Evolutionary conservation across 2,113 vertebrate genomes (phyloP), one percentile per base, ranked within the genome.

Genomic region (Pterocles burchelli): DNA sequence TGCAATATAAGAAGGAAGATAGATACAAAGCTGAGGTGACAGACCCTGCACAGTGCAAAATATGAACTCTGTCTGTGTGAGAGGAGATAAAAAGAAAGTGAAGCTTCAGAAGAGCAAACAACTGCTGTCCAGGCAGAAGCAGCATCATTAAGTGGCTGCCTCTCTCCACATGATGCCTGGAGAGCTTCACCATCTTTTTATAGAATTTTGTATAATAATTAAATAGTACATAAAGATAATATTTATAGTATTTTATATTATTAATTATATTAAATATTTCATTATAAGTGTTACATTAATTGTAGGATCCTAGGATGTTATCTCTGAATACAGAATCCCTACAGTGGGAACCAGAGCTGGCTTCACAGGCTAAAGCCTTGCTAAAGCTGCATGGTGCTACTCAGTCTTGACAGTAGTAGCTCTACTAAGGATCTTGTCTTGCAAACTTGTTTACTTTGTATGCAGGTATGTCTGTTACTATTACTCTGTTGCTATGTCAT

Each of bases 361-460:
- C 78, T 89, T 94, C 74, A 74, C 18, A 73, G 90, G 62, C 59
- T 88, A 68, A 79, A 54, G 59, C 86, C 90, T 88, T 91, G 77
- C 65, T 92, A 77, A 83, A 90, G 65, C 72, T 92, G 51, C 62
- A 43, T 90, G 76, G 49, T 93, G 74, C 85, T 93, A 71, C 78
- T 95, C 78, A 76, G 52, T 75, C 61, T 94, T 10, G 9, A 3
- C 70, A 94, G 89, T 75, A 85, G 70, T 87, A 89, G 72, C 57
- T 89, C 76, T 95, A 18, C 61, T 85, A 67, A 89, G 87, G 74
- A n/a, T 87, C 38, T 95, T 93, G 74, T 89, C 93, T 94, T 94
- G 66, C 45, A 91, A 61, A 88, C 71, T 85, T 89, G 34, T 88
- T 87, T 89, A 85, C 90, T 88, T 89, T 95, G 82, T 93, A 57